phyloP scores from a whole-genome alignment of 1,140 invertebrate genomes.

The Lepidostoma basale region DNA sequence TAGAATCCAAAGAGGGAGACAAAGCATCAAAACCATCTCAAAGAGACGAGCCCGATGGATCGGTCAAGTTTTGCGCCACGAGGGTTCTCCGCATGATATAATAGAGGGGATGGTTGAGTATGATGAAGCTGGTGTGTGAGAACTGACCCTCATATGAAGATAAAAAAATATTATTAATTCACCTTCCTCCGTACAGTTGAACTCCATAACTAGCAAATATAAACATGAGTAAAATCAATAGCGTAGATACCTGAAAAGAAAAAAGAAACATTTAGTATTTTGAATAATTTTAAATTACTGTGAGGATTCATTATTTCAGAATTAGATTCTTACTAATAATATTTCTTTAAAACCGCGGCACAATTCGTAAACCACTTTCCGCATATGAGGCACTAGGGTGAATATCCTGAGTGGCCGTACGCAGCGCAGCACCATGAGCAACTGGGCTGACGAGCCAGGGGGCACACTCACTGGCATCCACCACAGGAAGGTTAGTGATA shows the following conservation, averaged over 20 bases:
- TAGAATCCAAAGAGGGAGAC: no score
- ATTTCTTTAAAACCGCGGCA: constrained; percentile 99
- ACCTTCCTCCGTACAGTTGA: constrained; percentile 91
- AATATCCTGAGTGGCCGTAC: constrained; percentile 96
- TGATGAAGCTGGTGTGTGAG: no score
- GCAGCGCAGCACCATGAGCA: constrained; percentile 96
- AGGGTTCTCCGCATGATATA: no score
- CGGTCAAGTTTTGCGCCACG: no score
- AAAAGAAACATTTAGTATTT: constrained; percentile 1
- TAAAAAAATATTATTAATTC: not conserved
- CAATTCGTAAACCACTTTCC: constrained; percentile 98
- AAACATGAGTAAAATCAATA: constrained; percentile 98
- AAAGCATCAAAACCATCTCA: no score
- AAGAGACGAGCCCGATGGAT: no score
- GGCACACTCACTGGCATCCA: constrained; percentile 95
- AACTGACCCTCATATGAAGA: no score
- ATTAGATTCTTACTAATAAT: constrained; percentile 73
- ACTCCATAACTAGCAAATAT: constrained; percentile 99
- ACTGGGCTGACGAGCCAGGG: constrained; percentile 89
- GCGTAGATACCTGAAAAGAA: constrained; percentile 82
- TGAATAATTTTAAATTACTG: not conserved
- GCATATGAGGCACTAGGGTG: constrained; percentile 98
- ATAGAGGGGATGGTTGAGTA: no score
- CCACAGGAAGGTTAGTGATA: constrained; percentile 91
- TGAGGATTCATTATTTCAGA: not conserved